A percentile compares a stretch with the other conserved stretches of the same genome.
phyloP scores from a whole-genome alignment of 1,140 invertebrate genomes.

The Drosophila punjabiensis region DNA sequence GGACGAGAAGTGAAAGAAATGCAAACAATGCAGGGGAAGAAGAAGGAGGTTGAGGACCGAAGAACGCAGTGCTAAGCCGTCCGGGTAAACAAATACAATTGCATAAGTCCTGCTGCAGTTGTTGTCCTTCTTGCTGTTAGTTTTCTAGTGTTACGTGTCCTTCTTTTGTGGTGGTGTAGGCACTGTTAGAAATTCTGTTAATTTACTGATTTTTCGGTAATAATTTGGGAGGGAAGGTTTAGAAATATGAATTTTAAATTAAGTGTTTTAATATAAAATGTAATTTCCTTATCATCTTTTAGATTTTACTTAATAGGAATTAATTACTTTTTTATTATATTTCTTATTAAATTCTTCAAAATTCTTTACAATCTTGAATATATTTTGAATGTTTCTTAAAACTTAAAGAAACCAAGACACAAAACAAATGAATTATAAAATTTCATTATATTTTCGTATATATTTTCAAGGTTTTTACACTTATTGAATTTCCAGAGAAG shows the following conservation, averaged over 20 bases:
- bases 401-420: neutral
- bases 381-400: neutral
- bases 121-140: constrained; percentile 40
- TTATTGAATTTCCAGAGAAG: neutral
- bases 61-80: constrained; percentile 38
- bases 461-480: neutral
- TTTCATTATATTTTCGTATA: neutral
- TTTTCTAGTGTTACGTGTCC: constrained; percentile 37
- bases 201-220: neutral
- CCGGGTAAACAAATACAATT: constrained; percentile 76
- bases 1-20: constrained; percentile 59
- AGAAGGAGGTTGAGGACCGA: constrained; percentile 5
- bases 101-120: constrained; percentile 68
- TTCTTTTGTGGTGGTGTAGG: constrained; percentile 16
- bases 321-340: no score
- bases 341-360: no score
- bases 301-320: no score
- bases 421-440: neutral
- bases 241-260: accelerated
- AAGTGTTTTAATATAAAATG: neutral
- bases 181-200: neutral
- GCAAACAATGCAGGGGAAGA: constrained; percentile 48
- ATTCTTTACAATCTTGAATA: no score
- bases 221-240: neutral
- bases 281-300: no score